Base-by-base conservation (phyloP, 2,888 invertebrate genomes). In the Acronicta aceris region DNA sequence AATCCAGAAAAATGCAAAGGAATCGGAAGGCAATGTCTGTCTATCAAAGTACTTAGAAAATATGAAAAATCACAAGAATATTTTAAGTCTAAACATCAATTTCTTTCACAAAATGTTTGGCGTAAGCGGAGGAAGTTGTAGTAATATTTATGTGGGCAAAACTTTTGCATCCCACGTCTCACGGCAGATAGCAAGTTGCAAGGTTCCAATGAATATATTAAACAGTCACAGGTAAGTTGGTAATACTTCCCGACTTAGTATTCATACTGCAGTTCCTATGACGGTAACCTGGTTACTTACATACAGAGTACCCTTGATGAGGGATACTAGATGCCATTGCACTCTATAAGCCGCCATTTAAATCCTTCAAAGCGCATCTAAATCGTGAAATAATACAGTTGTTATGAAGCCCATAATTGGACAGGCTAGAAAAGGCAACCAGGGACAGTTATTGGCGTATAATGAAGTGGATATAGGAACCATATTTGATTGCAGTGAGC, bases 171-270 rank as follows among this genome's bases (percentile, higher is more conserved):
- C 79, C 77, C 86, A 85, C 87, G 86, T 85, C 77, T 74, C 68
- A 75, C 73, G 62, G 66, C 73, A 81, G 79, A 83, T 83, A 78
- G 71, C 77, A 77, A 86, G 81, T 82, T 83, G 87, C 87, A 78
- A 81, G 84, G 79, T 84, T 84, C 86, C 89, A 90, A 91, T 91
- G 91, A 91, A 91, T 91, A 91, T 86, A 90, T 91, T 90, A 90
- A 81, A 67, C 63, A 76, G 78, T 78, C 79, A 69, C 82, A 84
- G 83, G 85, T 87, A 81, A 81, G 72, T 81, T 81, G 76, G 77
- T 81, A 81, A 81, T 78, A 76, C 79, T 74, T 75, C 67, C 50
- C 71, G 77, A 81, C 83, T 91, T 90, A 88, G 89, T 89, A 91
- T 90, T 90, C 91, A 89, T 74, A 79, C 65, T 79, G 76, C 65